Base-by-base conservation (phyloP, 2,113 vertebrate genomes). In the Podilymbus podiceps region DNA sequence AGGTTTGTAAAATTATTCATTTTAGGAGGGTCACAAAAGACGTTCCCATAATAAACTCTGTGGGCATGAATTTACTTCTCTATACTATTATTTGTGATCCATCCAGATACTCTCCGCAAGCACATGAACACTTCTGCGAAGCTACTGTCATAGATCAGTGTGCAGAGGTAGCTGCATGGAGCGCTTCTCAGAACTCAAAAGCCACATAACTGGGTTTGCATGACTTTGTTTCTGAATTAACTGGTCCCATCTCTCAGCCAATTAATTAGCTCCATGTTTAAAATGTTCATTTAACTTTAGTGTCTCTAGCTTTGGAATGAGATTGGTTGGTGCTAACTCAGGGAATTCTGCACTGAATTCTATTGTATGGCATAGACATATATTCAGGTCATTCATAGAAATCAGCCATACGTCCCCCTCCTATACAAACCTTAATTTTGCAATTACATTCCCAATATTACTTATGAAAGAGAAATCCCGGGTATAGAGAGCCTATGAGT, bases 291-390 rank as follows among this genome's bases (percentile, higher is more conserved):
- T 88, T 95, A 62, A 52, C 3, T 82, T 40, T 5, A 22, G 4
- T 20, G 4, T 47, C 31, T 42, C 0, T 1, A 55, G n/a, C 72
- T 94, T 71, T 17, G 4, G 44, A 76, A 67, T 49, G 38, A 71
- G 8, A 28, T 28, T 59, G 4, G 13, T 59, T 55, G 3, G 1
- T 56, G 81, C 18, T 52, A 63, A 56, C 35, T 79, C 33, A 20
- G 40, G 35, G 22, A 82, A 30, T 83, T 85, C 56, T 83, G 53
- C 30, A 30, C 18, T 55, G 56, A 63, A 75, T 69, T 66, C 63
- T 15, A 31, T 2, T 28, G 24, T 16, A 14, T 0, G 1, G 8
- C 4, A 3, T 6, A 64, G 56, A 31, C 7, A 3, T 5, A 12
- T 46, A 24, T 42, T 63, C 33, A 30, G 8, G 20, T 14, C 20